Conservation (phyloP, 1,140 invertebrate genomes). For the Pectinophora gossypiella region DNA sequence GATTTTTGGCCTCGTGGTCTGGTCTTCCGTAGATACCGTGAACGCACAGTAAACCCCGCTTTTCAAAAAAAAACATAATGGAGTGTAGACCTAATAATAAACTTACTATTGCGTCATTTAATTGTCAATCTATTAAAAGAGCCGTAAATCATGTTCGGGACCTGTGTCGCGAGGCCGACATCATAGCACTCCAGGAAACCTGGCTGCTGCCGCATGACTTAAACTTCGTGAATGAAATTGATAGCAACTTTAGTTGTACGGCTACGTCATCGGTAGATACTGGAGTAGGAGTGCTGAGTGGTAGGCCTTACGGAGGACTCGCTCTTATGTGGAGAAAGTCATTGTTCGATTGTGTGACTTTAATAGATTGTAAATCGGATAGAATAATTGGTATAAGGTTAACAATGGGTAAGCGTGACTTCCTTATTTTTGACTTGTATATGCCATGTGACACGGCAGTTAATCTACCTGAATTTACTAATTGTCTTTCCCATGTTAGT, state of each 20-base stretch:
- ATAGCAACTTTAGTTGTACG: background rate
- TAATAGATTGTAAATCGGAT: background rate
- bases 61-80: background rate
- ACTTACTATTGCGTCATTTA: background rate
- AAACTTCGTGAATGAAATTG: background rate
- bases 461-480: background rate
- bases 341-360: background rate
- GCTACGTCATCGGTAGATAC: background rate
- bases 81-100: background rate
- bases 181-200: background rate
- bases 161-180: background rate
- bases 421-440: background rate
- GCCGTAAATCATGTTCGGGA: background rate
- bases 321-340: background rate
- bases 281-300: background rate
- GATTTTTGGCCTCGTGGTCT: constrained; percentile 4
- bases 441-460: background rate
- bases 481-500: background rate
- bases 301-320: background rate
- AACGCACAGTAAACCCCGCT: background rate
- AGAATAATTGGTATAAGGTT: background rate
- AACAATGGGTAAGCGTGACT: background rate
- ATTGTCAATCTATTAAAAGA: background rate
- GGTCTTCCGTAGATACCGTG: background rate
- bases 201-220: background rate